A percentile compares a stretch with the other conserved stretches of the same genome.
Conservation (phyloP, 2,113 vertebrate genomes). For the Diphyllodes magnificus region DNA sequence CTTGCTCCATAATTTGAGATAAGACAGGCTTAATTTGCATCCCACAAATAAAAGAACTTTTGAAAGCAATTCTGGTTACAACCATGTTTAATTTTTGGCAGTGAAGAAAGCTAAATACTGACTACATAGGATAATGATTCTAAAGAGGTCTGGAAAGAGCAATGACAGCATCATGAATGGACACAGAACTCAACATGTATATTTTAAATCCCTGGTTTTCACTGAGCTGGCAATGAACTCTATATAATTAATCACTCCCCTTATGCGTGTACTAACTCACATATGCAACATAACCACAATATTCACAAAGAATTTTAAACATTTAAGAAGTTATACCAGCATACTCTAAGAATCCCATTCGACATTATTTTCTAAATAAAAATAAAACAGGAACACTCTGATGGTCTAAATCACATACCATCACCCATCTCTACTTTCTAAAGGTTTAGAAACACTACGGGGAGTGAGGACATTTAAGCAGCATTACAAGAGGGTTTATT, state of each 20-base stretch:
- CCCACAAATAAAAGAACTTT: background rate
- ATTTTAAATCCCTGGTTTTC: background rate
- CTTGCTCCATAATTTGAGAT: background rate
- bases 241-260: background rate
- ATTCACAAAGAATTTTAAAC: background rate
- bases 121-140: background rate
- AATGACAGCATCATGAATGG: background rate
- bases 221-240: background rate
- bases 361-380: background rate
- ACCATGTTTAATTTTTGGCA: background rate
- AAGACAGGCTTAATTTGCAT: background rate
- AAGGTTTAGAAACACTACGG: background rate
- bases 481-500: constrained; percentile 10
- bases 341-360: background rate
- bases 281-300: background rate
- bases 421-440: background rate
- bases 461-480: background rate
- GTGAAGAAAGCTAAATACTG: background rate
- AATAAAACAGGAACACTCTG: background rate
- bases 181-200: fast-evolving
- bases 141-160: background rate
- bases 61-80: background rate
- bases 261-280: background rate
- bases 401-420: constrained; percentile 41
- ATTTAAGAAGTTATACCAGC: background rate